phyloP scores from a whole-genome alignment of 2,888 invertebrate species.

The Acronicta alni region DNA sequence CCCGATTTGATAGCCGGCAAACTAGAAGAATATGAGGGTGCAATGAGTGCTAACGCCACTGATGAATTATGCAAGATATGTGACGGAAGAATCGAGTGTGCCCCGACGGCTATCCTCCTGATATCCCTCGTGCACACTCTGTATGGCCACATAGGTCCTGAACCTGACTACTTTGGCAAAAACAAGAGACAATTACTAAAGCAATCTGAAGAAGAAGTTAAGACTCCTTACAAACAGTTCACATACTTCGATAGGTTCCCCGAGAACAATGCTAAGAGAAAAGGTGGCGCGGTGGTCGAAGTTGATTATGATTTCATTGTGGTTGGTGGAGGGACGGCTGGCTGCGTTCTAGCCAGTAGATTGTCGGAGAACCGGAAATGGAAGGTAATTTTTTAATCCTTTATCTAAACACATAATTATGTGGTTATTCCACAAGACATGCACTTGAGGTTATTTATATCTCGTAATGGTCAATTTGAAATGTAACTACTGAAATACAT shows the following conservation, averaged over 20 bases:
- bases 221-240: conserved; percentile 41
- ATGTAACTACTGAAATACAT: too few relatives aligned
- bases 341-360: conserved; percentile 82
- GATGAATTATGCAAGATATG: conserved; percentile 83
- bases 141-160: conserved; percentile 79
- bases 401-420: too few relatives aligned
- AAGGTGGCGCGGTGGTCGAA: conserved; percentile 26
- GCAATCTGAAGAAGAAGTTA: conserved; percentile 16
- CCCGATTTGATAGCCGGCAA: conserved; percentile 26
- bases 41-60: conserved; percentile 81
- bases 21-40: conserved; percentile 69
- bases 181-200: conserved; percentile 48
- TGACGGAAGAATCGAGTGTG: conserved; percentile 84
- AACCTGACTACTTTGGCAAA: conserved; percentile 78
- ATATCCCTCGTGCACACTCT: conserved; percentile 82
- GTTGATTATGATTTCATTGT: conserved; percentile 79
- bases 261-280: conserved; percentile 35
- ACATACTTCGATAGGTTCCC: conserved; percentile 50
- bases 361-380: conserved; percentile 82
- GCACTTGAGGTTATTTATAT: too few relatives aligned
- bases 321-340: conserved; percentile 83
- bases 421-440: too few relatives aligned
- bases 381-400: conserved; percentile 69
- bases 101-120: conserved; percentile 83
- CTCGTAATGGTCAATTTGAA: too few relatives aligned